phyloP scores from a whole-genome alignment of 2,113 vertebrate genomes.

The Rattus rattus region DNA sequence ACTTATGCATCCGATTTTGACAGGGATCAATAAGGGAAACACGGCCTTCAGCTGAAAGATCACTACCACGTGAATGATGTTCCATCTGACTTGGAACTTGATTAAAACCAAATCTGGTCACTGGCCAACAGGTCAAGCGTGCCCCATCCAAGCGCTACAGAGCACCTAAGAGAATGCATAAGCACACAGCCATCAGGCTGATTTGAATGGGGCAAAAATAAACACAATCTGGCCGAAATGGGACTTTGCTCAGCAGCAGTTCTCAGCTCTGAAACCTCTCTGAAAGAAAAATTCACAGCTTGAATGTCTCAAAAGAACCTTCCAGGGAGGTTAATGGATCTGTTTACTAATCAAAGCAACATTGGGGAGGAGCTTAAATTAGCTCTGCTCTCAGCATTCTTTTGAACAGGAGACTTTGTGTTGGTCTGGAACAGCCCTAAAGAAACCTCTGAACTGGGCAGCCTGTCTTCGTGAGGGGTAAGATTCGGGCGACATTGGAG shows the following conservation, averaged over 20 bases:
- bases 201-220: conserved; percentile 45
- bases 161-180: background rate
- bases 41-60: conserved; percentile 45
- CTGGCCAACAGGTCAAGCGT: conserved; percentile 23
- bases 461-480: background rate
- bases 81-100: conserved; percentile 54
- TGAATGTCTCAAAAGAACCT: conserved; percentile 66
- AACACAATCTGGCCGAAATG: conserved; percentile 46
- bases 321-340: conserved; percentile 37
- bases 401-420: conserved; percentile 54
- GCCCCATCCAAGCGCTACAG: conserved; percentile 16
- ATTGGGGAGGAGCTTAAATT: conserved; percentile 54
- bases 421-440: conserved; percentile 12
- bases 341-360: conserved; percentile 61
- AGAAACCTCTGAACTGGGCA: background rate
- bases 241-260: conserved; percentile 1
- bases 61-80: conserved; percentile 17
- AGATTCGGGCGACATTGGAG: fast-evolving
- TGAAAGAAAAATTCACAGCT: conserved; percentile 60
- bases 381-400: background rate
- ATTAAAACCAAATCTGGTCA: conserved; percentile 69
- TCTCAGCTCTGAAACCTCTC: conserved; percentile 29
- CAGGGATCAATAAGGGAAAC: conserved; percentile 47
- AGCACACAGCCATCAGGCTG: conserved; percentile 45
- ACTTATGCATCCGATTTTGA: conserved; percentile 66